Evolutionary conservation across 2,888 invertebrate species (phyloP).

Genomic region (Leucophenga maculata): DNA sequence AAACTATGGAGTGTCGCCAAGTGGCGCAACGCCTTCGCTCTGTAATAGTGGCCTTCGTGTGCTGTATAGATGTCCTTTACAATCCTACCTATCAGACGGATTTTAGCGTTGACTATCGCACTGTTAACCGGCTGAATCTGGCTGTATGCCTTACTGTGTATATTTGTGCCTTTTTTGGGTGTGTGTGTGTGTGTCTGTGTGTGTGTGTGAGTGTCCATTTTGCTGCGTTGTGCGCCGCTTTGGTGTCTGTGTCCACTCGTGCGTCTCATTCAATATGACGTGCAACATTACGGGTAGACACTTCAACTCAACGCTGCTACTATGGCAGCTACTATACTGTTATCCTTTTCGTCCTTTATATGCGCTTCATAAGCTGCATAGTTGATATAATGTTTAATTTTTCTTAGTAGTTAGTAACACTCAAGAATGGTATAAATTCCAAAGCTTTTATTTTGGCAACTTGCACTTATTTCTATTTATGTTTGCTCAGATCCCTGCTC

Average conservation of each 20-base stretch:
- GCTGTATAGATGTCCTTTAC: conserved; percentile 2
- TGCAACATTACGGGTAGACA: conserved; percentile 26
- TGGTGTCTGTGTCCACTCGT: conserved; percentile 48
- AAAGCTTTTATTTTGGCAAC: no score
- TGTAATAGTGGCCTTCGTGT: no score
- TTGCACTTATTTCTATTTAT: no score
- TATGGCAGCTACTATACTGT: conserved; percentile 26
- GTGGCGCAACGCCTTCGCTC: no score
- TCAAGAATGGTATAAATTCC: no score
- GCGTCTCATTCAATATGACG: conserved; percentile 54
- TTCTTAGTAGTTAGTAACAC: no score
- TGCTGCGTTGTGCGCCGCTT: conserved; percentile 3
- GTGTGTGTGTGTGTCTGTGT: not conserved
- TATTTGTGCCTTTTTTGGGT: not conserved
- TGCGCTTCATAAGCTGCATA: not conserved
- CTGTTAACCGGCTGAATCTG: no score
- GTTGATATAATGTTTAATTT: not conserved
- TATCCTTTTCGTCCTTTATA: no score
- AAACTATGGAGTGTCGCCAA: not conserved
- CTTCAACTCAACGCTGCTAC: conserved; percentile 28
- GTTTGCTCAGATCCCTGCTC: no score
- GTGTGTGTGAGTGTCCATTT: not conserved
- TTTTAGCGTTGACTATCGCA: no score
- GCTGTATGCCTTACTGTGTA: not conserved
- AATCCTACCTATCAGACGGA: conserved; percentile 3